Percentiles rank a stretch among this genome's conserved stretches.
phyloP scores from a whole-genome alignment of 2,797 vertebrate species.

The Silurus lanzhouensis region DNA sequence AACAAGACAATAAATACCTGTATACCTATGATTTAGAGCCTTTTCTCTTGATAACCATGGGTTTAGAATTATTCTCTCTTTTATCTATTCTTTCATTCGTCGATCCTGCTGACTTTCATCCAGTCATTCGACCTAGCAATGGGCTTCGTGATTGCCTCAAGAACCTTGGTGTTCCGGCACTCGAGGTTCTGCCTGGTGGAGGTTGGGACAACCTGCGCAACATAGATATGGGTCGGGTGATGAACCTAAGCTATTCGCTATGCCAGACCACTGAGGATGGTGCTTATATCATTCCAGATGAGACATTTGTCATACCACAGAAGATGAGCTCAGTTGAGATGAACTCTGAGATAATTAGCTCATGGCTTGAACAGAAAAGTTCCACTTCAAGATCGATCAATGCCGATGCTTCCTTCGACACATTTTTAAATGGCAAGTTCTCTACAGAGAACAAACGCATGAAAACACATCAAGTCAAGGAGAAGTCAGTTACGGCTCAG shows the following conservation, averaged over 20 bases:
- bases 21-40: background rate
- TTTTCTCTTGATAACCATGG: constrained; percentile 47
- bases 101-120: constrained; percentile 51
- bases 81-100: constrained; percentile 57
- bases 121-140: constrained; percentile 63
- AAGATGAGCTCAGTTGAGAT: constrained; percentile 86
- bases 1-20: background rate
- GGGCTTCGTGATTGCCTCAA: constrained; percentile 75
- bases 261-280: constrained; percentile 88
- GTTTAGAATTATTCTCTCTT: constrained; percentile 48
- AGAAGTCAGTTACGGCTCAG: constrained; percentile 76
- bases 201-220: constrained; percentile 94
- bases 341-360: constrained; percentile 84
- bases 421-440: constrained; percentile 81
- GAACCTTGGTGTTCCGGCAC: constrained; percentile 65
- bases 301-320: constrained; percentile 83
- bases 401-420: constrained; percentile 73
- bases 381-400: constrained; percentile 79
- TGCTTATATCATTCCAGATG: constrained; percentile 84
- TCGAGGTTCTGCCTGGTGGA: constrained; percentile 88
- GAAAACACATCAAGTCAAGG: constrained; percentile 86
- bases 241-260: constrained; percentile 79
- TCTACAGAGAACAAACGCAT: constrained; percentile 78
- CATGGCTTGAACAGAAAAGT: constrained; percentile 84
- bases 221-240: constrained; percentile 85